phyloP scores from a whole-genome alignment of 2,888 invertebrate species.

The Drosophila neotestacea region DNA sequence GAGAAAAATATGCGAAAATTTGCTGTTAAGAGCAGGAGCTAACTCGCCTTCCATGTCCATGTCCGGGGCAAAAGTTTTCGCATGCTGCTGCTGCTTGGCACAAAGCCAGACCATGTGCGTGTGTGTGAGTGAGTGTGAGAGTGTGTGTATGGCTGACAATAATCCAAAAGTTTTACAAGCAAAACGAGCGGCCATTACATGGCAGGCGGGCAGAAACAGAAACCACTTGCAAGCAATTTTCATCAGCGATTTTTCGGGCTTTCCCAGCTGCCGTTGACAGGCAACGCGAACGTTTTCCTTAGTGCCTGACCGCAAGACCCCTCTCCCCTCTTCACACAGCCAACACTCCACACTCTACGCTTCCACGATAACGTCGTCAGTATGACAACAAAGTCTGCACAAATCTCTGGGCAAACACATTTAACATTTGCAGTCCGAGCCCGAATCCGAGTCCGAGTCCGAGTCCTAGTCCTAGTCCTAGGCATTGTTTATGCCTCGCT shows the following conservation, averaged over 20 bases:
- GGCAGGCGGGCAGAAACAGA: slow-evolving; percentile 73
- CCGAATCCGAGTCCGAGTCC: background rate
- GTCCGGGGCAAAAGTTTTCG: slow-evolving; percentile 59
- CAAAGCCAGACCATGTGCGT: slow-evolving; percentile 57
- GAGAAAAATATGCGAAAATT: slow-evolving; percentile 78
- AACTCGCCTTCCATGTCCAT: slow-evolving; percentile 53
- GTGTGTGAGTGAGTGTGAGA: slow-evolving; percentile 22
- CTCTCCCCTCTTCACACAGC: background rate
- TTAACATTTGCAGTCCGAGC: slow-evolving; percentile 50
- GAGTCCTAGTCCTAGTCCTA: background rate
- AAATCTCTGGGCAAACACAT: slow-evolving; percentile 57
- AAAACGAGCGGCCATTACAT: slow-evolving; percentile 77
- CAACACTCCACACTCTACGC: slow-evolving; percentile 5
- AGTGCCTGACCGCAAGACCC: slow-evolving; percentile 63
- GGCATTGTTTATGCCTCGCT: slow-evolving; percentile 62
- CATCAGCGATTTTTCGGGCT: slow-evolving; percentile 68
- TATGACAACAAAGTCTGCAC: slow-evolving; percentile 53
- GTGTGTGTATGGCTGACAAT: slow-evolving; percentile 66
- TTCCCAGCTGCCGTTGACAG: slow-evolving; percentile 67
- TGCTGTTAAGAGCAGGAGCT: slow-evolving; percentile 67
- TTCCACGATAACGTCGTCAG: slow-evolving; percentile 35
- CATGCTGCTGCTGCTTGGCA: slow-evolving; percentile 58
- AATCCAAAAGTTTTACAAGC: slow-evolving; percentile 81
- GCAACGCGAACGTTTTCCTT: slow-evolving; percentile 61
- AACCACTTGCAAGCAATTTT: slow-evolving; percentile 79